These are phyloP conservation scores for Aphelenchoides fujianensis DNA, from an alignment of 1,140 invertebrate genomes.

Conservation along the genomic window DNA sequence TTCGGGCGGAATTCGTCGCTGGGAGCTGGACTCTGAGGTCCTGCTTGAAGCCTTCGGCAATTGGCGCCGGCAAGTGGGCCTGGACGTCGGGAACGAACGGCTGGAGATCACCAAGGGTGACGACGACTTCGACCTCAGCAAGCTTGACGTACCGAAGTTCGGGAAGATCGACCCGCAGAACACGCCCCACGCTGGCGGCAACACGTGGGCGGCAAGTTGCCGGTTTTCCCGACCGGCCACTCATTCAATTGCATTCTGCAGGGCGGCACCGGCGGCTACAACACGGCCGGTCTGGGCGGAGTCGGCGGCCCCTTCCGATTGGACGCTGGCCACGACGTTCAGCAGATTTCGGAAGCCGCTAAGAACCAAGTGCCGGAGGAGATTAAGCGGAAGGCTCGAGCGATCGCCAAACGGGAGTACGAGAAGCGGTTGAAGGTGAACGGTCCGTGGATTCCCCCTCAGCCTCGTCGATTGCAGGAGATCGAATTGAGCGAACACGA, in stretches of 20 bases:
- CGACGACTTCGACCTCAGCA: slow-evolving; percentile 72
- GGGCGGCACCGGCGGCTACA: slow-evolving; percentile 78
- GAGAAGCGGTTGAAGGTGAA: slow-evolving; percentile 69
- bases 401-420: slow-evolving; percentile 86
- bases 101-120: slow-evolving; percentile 64
- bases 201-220: slow-evolving; percentile 73
- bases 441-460: slow-evolving; percentile 5
- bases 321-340: slow-evolving; percentile 85
- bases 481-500: slow-evolving; percentile 93
- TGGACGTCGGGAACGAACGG: slow-evolving; percentile 47
- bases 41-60: slow-evolving; percentile 65
- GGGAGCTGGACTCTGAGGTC: slow-evolving; percentile 67
- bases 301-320: slow-evolving; percentile 83
- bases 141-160: slow-evolving; percentile 75
- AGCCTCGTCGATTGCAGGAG: slow-evolving; percentile 71
- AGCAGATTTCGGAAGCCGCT: slow-evolving; percentile 82
- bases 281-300: slow-evolving; percentile 74
- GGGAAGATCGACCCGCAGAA: slow-evolving; percentile 81
- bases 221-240: slow-evolving; percentile 11
- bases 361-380: slow-evolving; percentile 82
- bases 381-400: slow-evolving; percentile 78
- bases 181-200: slow-evolving; percentile 87
- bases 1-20: slow-evolving; percentile 68
- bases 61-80: slow-evolving; percentile 66
- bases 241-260: background rate